Evolutionary conservation across 1,140 invertebrate species (phyloP), one percentile per base, ranked within the genome.

Genomic region (Drosophila sechellia): DNA sequence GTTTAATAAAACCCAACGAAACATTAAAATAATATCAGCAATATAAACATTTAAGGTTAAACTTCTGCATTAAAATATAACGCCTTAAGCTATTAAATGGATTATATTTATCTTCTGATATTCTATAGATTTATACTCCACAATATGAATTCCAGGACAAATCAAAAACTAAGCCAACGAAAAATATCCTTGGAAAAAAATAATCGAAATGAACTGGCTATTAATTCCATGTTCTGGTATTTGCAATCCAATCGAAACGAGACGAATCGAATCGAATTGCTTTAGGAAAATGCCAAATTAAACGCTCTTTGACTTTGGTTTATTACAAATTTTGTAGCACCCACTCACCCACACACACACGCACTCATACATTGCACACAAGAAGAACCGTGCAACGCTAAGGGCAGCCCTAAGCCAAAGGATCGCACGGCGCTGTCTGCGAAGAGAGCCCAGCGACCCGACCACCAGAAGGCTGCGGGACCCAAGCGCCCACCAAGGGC

Each of bases 231-330:
- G n/a, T 57, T 57, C 15, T 31, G 42, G 27, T 46, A 27, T 46
- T 57, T 57, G 35, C 40, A 57, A 45, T 45, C 54, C 17, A 25
- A 48, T n/a, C 20, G 5, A 45, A 45, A 5, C 43, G 17, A 37
- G 12, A 11, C 35, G 35, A 37, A 43, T 56, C 39, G 43, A 46
- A 46, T n/a, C 4, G 6, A 48, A 48, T 27, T 22, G 22, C 22
- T 27, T 6, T 27, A 8, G 22, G 22, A 48, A 48, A 48, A 48
- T 48, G 13, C 22, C 22, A 48, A 48, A 45, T 58, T 20, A 15
- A 42, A 22, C 27, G 13, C 59, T 63, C 61, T 57, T 58, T 58
- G 61, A 65, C 53, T 39, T 48, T 10, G 11, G 5, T 11, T 46
- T 69, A 52, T 52, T 70, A 49, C 5, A 50, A 20, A 42, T 35